A percentile compares a stretch with the other conserved stretches of the same genome.
These are phyloP conservation scores for Polypedilum pembai DNA, from an alignment of 1,140 invertebrate species.

Conservation along the genomic window DNA sequence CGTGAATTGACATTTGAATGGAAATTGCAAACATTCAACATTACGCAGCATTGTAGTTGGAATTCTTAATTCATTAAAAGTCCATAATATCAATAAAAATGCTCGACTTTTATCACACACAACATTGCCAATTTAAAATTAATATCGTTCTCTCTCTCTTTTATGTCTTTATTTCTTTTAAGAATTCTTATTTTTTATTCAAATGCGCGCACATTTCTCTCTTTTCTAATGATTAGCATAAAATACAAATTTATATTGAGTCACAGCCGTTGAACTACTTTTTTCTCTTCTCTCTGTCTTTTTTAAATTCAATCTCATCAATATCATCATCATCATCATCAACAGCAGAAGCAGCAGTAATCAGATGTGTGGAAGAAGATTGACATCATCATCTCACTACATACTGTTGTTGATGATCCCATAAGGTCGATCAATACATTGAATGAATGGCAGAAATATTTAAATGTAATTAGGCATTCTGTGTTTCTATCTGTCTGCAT, in stretches of 20 bases:
- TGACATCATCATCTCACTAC: neutral
- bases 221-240: neutral
- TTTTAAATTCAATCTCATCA: neutral
- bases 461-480: slow-evolving; percentile 16
- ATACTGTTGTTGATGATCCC: neutral
- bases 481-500: neutral
- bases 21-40: neutral
- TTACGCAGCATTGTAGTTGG: neutral
- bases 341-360: neutral
- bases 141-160: slow-evolving; percentile 4
- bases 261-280: neutral
- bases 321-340: slow-evolving; percentile 10
- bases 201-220: neutral
- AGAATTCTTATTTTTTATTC: neutral
- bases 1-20: slow-evolving; percentile 23
- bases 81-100: neutral
- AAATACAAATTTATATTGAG: neutral
- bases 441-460: slow-evolving; percentile 25
- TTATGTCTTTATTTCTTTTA: neutral
- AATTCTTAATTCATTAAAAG: slow-evolving; percentile 23
- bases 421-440: slow-evolving; percentile 20
- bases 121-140: slow-evolving; percentile 20
- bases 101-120: slow-evolving; percentile 9
- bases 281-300: neutral
- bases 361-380: neutral